A percentile compares a stretch with the other conserved stretches of the same genome.
phyloP scores from a whole-genome alignment of 2,797 vertebrate genomes.

The Poeciliopsis presidionis region DNA sequence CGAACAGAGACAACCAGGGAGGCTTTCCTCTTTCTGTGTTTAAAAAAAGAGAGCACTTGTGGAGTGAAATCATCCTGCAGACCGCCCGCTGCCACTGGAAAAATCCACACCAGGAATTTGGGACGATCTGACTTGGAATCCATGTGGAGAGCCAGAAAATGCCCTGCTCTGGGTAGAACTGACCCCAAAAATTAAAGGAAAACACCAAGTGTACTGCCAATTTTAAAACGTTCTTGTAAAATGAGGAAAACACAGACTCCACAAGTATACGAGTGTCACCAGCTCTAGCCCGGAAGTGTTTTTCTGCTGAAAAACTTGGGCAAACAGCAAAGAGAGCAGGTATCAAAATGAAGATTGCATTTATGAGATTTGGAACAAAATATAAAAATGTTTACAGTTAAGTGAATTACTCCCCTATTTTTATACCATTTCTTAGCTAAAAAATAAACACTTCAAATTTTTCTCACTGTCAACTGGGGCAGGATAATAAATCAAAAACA shows the following conservation, averaged over 20 bases:
- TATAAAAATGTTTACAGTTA: neutral
- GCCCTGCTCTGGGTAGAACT: conserved; percentile 45
- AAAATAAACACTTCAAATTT: neutral
- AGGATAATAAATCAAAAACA: no score
- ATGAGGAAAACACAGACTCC: conserved; percentile 43
- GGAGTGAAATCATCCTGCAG: conserved; percentile 68
- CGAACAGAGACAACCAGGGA: conserved; percentile 60
- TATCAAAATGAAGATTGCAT: neutral
- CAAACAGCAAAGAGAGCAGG: neutral
- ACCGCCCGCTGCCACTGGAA: conserved; percentile 61
- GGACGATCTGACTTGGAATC: conserved; percentile 63
- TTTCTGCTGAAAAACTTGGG: neutral
- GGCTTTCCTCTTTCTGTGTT: conserved; percentile 56
- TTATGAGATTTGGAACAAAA: neutral
- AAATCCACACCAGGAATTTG: conserved; percentile 71
- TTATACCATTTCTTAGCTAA: neutral
- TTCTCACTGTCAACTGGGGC: neutral
- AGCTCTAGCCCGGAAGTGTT: conserved; percentile 2
- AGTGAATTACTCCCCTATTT: neutral
- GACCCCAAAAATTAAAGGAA: conserved; percentile 59
- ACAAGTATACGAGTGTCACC: conserved; percentile 34
- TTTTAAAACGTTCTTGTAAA: conserved; percentile 44
- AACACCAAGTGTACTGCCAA: conserved; percentile 45
- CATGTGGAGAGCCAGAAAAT: conserved; percentile 48
- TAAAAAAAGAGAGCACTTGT: conserved; percentile 46